Percentiles rank a stretch among this genome's conserved stretches.
These are phyloP conservation scores for Panorpa germanica DNA, from an alignment of 2,888 invertebrate species.

Conservation along the genomic window DNA sequence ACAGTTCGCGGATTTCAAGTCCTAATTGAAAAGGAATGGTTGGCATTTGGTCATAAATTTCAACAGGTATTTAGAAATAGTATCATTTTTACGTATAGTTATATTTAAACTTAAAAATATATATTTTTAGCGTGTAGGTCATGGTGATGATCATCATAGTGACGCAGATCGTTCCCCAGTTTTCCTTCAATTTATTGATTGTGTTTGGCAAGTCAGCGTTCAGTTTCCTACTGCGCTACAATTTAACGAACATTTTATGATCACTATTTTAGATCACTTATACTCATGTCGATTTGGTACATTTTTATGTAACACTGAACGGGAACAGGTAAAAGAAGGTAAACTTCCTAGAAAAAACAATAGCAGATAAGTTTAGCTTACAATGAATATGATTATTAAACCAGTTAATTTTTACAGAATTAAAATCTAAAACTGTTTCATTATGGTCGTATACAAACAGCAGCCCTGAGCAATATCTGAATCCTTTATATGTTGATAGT, in stretches of 20 bases:
- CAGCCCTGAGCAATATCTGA: slow-evolving; percentile 67
- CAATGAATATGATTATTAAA: too few species aligned
- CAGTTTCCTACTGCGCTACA: slow-evolving; percentile 96
- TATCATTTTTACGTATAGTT: slow-evolving; percentile 5
- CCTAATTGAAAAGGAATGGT: slow-evolving; percentile 95
- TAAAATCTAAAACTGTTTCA: slow-evolving; percentile 75
- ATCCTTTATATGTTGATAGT: slow-evolving; percentile 69
- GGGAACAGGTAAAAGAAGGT: slow-evolving; percentile 61
- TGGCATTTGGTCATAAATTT: slow-evolving; percentile 96
- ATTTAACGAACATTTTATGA: slow-evolving; percentile 90
- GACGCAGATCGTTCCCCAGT: slow-evolving; percentile 97
- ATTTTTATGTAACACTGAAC: slow-evolving; percentile 86
- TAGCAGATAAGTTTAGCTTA: too few species aligned
- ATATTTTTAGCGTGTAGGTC: slow-evolving; percentile 65
- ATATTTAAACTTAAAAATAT: slow-evolving; percentile 2
- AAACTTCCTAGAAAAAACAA: too few species aligned
- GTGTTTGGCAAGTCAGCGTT: slow-evolving; percentile 92
- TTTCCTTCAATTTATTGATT: slow-evolving; percentile 96
- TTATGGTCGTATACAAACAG: slow-evolving; percentile 93
- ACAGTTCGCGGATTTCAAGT: slow-evolving; percentile 93
- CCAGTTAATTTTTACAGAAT: slow-evolving; percentile 26
- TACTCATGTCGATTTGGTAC: slow-evolving; percentile 98
- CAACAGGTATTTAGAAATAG: slow-evolving; percentile 49
- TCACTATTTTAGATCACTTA: slow-evolving; percentile 87
- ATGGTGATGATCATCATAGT: slow-evolving; percentile 93